Evolutionary conservation across 2,888 invertebrate species (phyloP).

Genomic region (Agrilus biguttatus): DNA sequence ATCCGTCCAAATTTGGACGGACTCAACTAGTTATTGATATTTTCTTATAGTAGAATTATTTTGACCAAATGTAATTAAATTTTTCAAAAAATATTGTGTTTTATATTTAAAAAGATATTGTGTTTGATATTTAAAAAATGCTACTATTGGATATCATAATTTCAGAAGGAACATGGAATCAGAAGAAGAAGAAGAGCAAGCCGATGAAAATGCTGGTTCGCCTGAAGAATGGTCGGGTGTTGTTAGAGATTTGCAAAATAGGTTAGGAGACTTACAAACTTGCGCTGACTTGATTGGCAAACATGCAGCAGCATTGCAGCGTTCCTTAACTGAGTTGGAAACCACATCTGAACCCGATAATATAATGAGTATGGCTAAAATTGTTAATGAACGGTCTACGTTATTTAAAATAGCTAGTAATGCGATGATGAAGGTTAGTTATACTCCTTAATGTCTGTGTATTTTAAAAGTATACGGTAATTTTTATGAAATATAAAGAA

Average conservation of each 20-base stretch:
- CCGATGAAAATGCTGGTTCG: slow-evolving; percentile 36
- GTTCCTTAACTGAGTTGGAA: slow-evolving; percentile 66
- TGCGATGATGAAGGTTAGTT: slow-evolving; percentile 87
- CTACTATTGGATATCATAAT: not conserved
- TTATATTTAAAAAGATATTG: not conserved
- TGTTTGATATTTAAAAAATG: too few relatives aligned
- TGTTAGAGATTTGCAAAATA: slow-evolving; percentile 57
- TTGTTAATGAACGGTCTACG: slow-evolving; percentile 84
- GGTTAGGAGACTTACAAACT: slow-evolving; percentile 80
- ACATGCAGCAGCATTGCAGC: slow-evolving; percentile 73
- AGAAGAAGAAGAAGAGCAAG: slow-evolving; percentile 49
- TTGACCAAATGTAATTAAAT: too few relatives aligned
- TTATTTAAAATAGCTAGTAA: slow-evolving; percentile 92
- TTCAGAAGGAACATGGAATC: slow-evolving; percentile 52
- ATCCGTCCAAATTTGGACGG: too few relatives aligned
- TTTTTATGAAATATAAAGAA: not conserved
- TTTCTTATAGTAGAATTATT: too few relatives aligned
- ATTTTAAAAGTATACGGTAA: not conserved
- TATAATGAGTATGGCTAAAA: slow-evolving; percentile 63
- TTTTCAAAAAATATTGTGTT: too few relatives aligned
- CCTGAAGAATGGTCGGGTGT: slow-evolving; percentile 44
- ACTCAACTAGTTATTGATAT: too few relatives aligned
- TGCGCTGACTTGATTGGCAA: slow-evolving; percentile 84
- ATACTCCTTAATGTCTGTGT: not conserved
- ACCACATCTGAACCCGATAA: slow-evolving; percentile 32